Conservation (phyloP, 2,888 invertebrate genomes). For the Biston betularia region DNA sequence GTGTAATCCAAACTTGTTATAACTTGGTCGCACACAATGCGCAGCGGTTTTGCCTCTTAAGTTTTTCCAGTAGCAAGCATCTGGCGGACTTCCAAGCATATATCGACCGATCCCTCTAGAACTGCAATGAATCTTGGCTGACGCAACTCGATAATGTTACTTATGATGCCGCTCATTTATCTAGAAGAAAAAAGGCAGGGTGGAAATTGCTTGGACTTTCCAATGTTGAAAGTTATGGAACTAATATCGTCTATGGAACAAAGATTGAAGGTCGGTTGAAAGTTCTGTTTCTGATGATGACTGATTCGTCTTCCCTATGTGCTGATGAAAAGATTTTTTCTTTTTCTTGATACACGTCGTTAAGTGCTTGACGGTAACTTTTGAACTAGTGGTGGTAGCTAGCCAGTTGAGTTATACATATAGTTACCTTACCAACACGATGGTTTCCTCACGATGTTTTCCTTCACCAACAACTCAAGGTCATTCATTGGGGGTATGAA, state of each 20-base stretch:
- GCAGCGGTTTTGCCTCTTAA: constrained; percentile 48
- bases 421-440: too few relatives aligned
- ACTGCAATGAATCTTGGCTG: constrained; percentile 55
- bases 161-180: constrained; percentile 30
- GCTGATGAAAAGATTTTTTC: too few relatives aligned
- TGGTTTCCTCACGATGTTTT: too few relatives aligned
- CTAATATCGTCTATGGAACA: background rate
- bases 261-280: background rate
- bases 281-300: background rate
- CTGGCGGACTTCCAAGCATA: constrained; percentile 65
- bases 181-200: constrained; percentile 8
- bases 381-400: too few relatives aligned
- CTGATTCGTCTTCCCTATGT: background rate
- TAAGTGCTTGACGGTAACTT: too few relatives aligned
- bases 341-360: too few relatives aligned
- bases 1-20: constrained; percentile 13
- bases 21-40: constrained; percentile 33
- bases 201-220: constrained; percentile 3
- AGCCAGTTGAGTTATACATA: too few relatives aligned
- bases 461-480: too few relatives aligned
- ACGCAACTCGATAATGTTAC: constrained; percentile 40
- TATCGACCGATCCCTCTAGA: constrained; percentile 59
- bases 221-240: constrained; percentile 8
- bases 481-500: too few relatives aligned
- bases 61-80: constrained; percentile 48